Evolutionary conservation across 2,888 invertebrate genomes (phyloP), one percentile per base, ranked within the genome.

Genomic region (Ligdia adustata): DNA sequence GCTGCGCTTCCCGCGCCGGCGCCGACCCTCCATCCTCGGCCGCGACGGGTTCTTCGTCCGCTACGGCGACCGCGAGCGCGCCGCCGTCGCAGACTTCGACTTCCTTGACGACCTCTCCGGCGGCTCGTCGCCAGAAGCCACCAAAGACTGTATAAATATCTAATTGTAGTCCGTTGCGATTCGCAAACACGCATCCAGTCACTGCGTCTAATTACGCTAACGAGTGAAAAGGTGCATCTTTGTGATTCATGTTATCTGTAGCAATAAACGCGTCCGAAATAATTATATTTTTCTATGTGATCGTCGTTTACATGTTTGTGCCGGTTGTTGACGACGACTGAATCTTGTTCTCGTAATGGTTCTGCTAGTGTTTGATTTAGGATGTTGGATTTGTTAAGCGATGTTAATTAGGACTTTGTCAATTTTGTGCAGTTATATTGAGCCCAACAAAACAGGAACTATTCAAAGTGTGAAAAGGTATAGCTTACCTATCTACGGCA

Each of bases 71-170:
- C 93, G 94, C 71, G 95, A 95, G 75, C 91, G 92, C 54, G 95
- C 94, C 73, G 95, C 95, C 54, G 94, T 95, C 62, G 94, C 95
- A 55, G 93, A 93, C 66, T 95, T 95, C 88, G 95, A 95, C 88
- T 95, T 95, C 90, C 92, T 95, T 65, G 94, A 95, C 81, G 93
- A 94, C 68, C 82, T 94, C 65, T 84, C 90, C 66, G 82, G 72
- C 57, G 79, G 77, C 55, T 79, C 84, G 52, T 77, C 84, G 52
- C 87, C 86, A 66, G 87, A 77, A 58, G 77, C 77, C 68, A 74
- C 85, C 86, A 86, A 83, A 82, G 82, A 87, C 85, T 85, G 4
- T 1, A 5, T 11, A 18, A 18, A 5, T 4, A 5, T 6, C 18
- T 18, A 18, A 18, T 18, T 18, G 18, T 18, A 18, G 1, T 4